Conservation (phyloP, 1,140 invertebrate genomes). For the Apocrypta bakeri region DNA sequence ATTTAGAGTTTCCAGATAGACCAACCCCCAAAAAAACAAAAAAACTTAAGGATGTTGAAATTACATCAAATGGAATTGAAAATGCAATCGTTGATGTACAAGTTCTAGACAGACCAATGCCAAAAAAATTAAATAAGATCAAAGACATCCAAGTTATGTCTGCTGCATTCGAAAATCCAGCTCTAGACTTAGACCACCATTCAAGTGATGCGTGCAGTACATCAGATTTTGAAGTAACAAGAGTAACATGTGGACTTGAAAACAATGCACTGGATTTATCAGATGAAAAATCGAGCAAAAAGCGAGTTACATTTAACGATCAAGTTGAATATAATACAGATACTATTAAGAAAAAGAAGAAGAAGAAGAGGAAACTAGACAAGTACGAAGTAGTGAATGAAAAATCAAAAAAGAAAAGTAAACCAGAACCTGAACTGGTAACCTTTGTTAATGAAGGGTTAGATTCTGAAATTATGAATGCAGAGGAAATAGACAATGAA, state of each 20-base stretch:
- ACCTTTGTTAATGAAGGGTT: slow-evolving; percentile 62
- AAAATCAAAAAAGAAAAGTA: slow-evolving; percentile 61
- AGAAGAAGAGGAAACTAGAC: slow-evolving; percentile 63
- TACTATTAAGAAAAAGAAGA: slow-evolving; percentile 60
- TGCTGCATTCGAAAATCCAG: slow-evolving; percentile 23
- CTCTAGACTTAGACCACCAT: background rate
- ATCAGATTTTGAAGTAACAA: slow-evolving; percentile 64
- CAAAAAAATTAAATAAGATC: slow-evolving; percentile 1
- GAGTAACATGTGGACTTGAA: slow-evolving; percentile 61
- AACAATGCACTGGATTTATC: slow-evolving; percentile 68
- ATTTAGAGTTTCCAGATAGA: slow-evolving; percentile 27
- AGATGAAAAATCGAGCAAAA: slow-evolving; percentile 64
- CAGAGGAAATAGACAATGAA: slow-evolving; percentile 63
- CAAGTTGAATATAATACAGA: slow-evolving; percentile 67
- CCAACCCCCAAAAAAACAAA: slow-evolving; percentile 12
- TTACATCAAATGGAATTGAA: slow-evolving; percentile 4
- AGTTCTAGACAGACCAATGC: background rate
- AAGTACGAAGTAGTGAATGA: slow-evolving; percentile 68
- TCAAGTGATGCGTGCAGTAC: slow-evolving; percentile 50
- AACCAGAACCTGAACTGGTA: slow-evolving; percentile 18
- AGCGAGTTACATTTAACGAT: slow-evolving; percentile 69
- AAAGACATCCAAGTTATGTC: background rate
- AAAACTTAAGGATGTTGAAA: slow-evolving; percentile 5
- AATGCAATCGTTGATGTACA: slow-evolving; percentile 22
- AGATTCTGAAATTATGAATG: slow-evolving; percentile 54